Evolutionary conservation across 1,140 invertebrate genomes (phyloP), one percentile per base, ranked within the genome.

Genomic region (Pogonus chalceus): DNA sequence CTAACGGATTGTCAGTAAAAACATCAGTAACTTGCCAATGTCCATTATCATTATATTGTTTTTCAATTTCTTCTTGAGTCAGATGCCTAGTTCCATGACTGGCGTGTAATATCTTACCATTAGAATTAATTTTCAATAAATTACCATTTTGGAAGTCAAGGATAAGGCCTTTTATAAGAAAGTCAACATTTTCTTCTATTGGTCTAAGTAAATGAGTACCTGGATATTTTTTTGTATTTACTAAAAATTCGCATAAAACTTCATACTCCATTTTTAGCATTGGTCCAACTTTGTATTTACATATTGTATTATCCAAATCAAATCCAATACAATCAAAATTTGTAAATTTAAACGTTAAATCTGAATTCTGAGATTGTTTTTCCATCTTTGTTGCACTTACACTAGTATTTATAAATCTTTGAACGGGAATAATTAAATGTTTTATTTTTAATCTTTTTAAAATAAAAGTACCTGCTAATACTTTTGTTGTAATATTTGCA

Each of bases 311-410:
- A 60, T 90, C 88, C 55, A 90, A 70, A 70, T 91, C 88, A 65
- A 91, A 90, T 9, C 87, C 87, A 52, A 88, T 77, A 53, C 82
- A 86, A 62, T 89, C 84, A 63, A 89, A 90, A 60, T 87, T 74
- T 20, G 63, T 70, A 22, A 86, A 76, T 49, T 62, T 71, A 31
- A 83, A 74, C 18, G 65, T 57, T 54, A 69, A 57, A 14, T 49
- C 18, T 16, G 43, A n/a, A n/a, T n/a, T n/a, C n/a, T n/a, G n/a
- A n/a, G 35, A 26, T 48, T 26, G 47, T 4, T 35, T 37, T 10
- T 24, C 53, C 20, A 35, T 35, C 16, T 21, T 51, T n/a, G n/a
- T n/a, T n/a, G n/a, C n/a, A n/a, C n/a, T n/a, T n/a, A n/a, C n/a
- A n/a, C n/a, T n/a, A n/a, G n/a, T n/a, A n/a, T n/a, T n/a, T n/a